Evolutionary conservation across 2,888 invertebrate species (phyloP).

Genomic region (Punctoribates punctum): DNA sequence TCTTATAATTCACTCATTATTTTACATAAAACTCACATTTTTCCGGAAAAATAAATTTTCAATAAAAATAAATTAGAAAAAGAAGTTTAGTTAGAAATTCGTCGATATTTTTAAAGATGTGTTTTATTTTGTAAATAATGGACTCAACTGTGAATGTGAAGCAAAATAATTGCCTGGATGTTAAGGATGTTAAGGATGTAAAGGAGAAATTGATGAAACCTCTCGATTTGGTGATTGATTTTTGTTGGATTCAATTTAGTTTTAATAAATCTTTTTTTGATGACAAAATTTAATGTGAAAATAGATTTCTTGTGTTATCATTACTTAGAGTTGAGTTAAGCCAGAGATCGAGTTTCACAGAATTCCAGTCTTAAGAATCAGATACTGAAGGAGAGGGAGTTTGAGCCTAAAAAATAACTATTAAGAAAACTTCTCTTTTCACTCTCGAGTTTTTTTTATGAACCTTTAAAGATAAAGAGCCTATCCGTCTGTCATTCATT

Average conservation of each 20-base stretch:
- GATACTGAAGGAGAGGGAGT: not conserved
- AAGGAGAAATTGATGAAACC: not conserved
- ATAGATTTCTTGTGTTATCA: slow-evolving; percentile 25
- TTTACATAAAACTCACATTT: too few species aligned
- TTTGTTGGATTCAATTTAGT: slow-evolving; percentile 8
- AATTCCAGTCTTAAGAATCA: not conserved
- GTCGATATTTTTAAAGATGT: too few species aligned
- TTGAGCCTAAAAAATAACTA: not conserved
- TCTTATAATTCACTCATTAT: not conserved
- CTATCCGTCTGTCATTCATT: not conserved
- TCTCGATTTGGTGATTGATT: not conserved
- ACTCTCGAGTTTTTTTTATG: too few species aligned
- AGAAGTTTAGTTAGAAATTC: too few species aligned
- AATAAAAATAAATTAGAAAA: too few species aligned
- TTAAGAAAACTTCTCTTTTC: too few species aligned
- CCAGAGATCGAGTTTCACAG: not conserved
- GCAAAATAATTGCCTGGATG: too few species aligned
- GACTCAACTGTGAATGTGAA: too few species aligned
- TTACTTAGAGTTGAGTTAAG: not conserved
- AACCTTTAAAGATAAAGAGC: too few species aligned
- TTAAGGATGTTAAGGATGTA: too few species aligned
- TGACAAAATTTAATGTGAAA: slow-evolving; percentile 20
- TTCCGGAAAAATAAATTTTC: too few species aligned
- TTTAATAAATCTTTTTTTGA: slow-evolving; percentile 24
- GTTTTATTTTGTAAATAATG: too few species aligned